Evolutionary conservation across 2,888 invertebrate genomes (phyloP), one percentile per base, ranked within the genome.

Genomic region (Gerosis bhagava): DNA sequence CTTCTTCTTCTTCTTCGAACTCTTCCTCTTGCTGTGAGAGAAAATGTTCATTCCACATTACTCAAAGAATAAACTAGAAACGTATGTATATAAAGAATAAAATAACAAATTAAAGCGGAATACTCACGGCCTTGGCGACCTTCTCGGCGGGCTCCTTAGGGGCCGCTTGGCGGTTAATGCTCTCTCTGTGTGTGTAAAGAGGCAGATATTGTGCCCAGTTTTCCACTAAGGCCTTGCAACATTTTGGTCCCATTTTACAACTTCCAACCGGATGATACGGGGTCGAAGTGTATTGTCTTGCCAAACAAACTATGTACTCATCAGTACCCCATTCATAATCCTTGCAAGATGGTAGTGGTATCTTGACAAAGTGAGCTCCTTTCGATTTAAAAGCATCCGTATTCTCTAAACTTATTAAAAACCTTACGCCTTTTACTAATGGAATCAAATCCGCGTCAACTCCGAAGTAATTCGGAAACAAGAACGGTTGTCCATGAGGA

Each of bases 171-270:
- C 93, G 93, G 62, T 92, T 94, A 62, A 95, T 95, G 32, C 94
- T 94, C 70, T 95, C 95, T 0, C 94, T 93, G 65, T 94, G 94
- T 0, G 94, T 95, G 73, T 96, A 96, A 42, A 95, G 92, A 0
- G 98, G 99, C 12, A 99, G 89, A 86, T 95, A 98, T 54, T 97
- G 97, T 0, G 98, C 95, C 99, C 99, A 99, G 65, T 94, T 94
- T 77, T 99, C 98, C 0, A 99, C 97, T 12, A 99, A 84, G 0
- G 94, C 91, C 78, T 98, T 97, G 11, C 99, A 93, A 0, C 99
- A 99, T 68, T 96, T 96, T 0, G 95, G 93, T 0, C 97, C 97
- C 68, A 84, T 84, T 51, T 82, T 84, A 49, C 83, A 83, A 3
- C 77, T 70, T 0, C 84, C 83, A 0, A 68, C 73, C 0, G 74